Evolutionary conservation across 2,888 invertebrate species (phyloP).

Genomic region (Germaria angustata): DNA sequence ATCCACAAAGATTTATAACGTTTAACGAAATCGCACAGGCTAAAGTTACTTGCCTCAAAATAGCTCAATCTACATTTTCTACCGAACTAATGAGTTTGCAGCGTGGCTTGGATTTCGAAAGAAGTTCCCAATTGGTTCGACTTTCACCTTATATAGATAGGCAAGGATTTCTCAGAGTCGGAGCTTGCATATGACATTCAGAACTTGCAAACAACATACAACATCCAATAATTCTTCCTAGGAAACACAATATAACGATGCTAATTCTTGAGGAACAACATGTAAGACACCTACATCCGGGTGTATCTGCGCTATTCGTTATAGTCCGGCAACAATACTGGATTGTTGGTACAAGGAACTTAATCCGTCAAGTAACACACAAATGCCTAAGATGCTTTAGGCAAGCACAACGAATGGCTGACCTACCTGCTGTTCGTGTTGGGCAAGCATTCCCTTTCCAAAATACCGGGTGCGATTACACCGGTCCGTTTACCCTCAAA

Average conservation of each 20-base stretch:
- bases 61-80: conserved; percentile 27
- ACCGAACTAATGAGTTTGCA: neutral
- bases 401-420: conserved; percentile 50
- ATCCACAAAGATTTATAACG: neutral
- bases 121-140: conserved; percentile 3
- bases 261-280: conserved; percentile 46
- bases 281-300: conserved; percentile 37
- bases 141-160: conserved; percentile 51
- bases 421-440: conserved; percentile 32
- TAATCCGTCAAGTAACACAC: conserved; percentile 39
- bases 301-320: conserved; percentile 57
- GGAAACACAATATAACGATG: conserved; percentile 10
- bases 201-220: conserved; percentile 20
- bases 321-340: conserved; percentile 63
- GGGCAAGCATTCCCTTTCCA: conserved; percentile 43
- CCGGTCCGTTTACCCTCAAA: conserved; percentile 38
- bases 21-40: conserved; percentile 11
- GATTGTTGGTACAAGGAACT: conserved; percentile 57
- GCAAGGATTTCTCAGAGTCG: conserved; percentile 24
- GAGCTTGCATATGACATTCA: conserved; percentile 43
- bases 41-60: neutral
- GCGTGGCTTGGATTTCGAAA: neutral
- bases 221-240: conserved; percentile 58
- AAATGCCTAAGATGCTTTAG: conserved; percentile 46
- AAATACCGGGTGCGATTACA: conserved; percentile 41